Conservation (phyloP, 2,797 vertebrate species). For the Echiichthys vipera region DNA sequence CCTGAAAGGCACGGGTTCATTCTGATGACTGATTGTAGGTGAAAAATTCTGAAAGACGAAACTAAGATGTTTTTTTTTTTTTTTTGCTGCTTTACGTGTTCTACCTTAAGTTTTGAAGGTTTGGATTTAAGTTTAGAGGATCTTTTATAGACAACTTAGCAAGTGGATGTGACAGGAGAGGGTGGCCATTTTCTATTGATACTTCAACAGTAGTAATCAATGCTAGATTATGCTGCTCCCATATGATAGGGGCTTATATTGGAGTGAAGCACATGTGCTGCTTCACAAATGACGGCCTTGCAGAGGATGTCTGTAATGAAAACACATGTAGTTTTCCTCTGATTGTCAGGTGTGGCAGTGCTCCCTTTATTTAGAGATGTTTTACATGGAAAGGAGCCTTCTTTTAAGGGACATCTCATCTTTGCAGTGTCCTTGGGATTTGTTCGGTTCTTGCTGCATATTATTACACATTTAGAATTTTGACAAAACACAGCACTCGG, state of each 20-base stretch:
- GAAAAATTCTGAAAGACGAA: conserved; percentile 42
- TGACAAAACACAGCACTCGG: conserved; percentile 39
- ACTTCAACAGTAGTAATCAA: conserved; percentile 64
- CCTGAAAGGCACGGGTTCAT: conserved; percentile 34
- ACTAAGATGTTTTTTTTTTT: conserved; percentile 11
- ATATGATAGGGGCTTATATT: conserved; percentile 60
- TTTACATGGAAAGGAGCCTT: conserved; percentile 55
- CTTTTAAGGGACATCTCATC: conserved; percentile 33
- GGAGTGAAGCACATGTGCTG: conserved; percentile 42
- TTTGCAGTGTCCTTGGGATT: conserved; percentile 54
- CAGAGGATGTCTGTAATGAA: conserved; percentile 58
- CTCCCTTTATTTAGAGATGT: conserved; percentile 60
- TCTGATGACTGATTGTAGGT: conserved; percentile 42
- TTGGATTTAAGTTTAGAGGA: conserved; percentile 14
- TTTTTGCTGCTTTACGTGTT: conserved; percentile 6
- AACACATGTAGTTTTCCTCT: conserved; percentile 64
- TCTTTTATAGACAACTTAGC: not conserved
- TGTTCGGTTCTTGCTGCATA: conserved; percentile 19
- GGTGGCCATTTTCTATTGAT: conserved; percentile 49
- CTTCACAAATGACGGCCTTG: conserved; percentile 66
- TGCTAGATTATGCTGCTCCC: conserved; percentile 52
- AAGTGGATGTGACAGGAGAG: conserved; percentile 17
- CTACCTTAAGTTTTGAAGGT: conserved; percentile 4
- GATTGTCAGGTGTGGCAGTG: conserved; percentile 63
- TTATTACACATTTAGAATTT: conserved; percentile 50